phyloP scores from a whole-genome alignment of 2,888 invertebrate species.

The Mystacides longicornis region DNA sequence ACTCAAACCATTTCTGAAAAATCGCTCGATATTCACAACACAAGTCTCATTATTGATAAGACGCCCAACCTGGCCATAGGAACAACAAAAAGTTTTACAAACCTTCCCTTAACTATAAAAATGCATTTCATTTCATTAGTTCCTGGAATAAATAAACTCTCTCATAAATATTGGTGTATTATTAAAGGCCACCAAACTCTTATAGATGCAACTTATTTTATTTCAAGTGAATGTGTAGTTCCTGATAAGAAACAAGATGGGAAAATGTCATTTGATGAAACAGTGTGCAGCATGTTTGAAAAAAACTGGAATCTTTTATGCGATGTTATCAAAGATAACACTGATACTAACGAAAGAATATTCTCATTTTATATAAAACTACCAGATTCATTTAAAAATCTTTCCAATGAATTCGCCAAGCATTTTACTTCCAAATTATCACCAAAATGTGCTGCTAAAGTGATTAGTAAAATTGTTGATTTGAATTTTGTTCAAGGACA shows the following conservation, averaged over 20 bases:
- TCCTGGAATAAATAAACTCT: slow-evolving; percentile 6
- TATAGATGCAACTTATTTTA: slow-evolving; percentile 10
- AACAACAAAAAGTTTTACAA: no score
- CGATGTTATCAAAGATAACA: background rate
- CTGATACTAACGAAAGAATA: background rate
- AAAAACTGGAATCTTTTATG: slow-evolving; percentile 5
- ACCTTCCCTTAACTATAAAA: background rate
- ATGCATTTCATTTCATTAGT: slow-evolving; percentile 5
- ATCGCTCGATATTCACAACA: background rate
- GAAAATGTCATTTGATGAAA: background rate
- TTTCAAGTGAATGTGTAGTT: background rate
- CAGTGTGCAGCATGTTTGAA: background rate
- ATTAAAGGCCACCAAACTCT: background rate
- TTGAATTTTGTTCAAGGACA: slow-evolving; percentile 1
- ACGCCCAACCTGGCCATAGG: background rate
- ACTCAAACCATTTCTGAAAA: background rate
- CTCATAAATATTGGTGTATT: slow-evolving; percentile 11
- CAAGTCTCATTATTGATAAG: slow-evolving; percentile 1
- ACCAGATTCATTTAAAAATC: slow-evolving; percentile 7
- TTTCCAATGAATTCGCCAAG: slow-evolving; percentile 2
- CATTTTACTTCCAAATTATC: slow-evolving; percentile 2
- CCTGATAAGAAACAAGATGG: background rate
- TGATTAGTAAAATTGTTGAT: slow-evolving; percentile 5
- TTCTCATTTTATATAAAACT: slow-evolving; percentile 7
- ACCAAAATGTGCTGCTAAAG: background rate